Evolutionary conservation across 2,888 invertebrate genomes (phyloP).

Genomic region (Rambutsinella grinnellia): DNA sequence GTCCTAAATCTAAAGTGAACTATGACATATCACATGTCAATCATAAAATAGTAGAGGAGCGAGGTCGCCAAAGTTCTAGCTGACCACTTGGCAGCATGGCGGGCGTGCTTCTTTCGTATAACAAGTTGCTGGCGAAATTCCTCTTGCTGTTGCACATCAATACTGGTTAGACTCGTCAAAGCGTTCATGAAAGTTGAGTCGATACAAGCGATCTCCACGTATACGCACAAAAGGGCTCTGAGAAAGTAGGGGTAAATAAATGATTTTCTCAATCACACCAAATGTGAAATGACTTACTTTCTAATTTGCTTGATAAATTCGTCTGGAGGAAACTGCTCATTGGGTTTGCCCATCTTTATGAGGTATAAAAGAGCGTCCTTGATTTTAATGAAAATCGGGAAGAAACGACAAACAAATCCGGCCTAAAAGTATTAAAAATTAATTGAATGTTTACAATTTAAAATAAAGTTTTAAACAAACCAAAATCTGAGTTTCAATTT

Average conservation of each 20-base stretch:
- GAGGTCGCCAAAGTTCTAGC: slow-evolving; percentile 49
- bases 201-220: slow-evolving; percentile 11
- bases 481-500: slow-evolving; percentile 36
- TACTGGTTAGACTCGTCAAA: neutral
- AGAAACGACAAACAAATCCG: slow-evolving; percentile 35
- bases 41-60: slow-evolving; percentile 38
- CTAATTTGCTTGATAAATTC: slow-evolving; percentile 18
- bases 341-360: neutral
- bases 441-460: neutral
- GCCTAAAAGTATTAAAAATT: slow-evolving; percentile 1
- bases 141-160: slow-evolving; percentile 1
- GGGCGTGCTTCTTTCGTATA: slow-evolving; percentile 53
- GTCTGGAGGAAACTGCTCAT: slow-evolving; percentile 17
- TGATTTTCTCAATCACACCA: neutral
- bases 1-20: too few relatives aligned
- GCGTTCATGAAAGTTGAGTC: slow-evolving; percentile 14
- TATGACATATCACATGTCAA: too few relatives aligned
- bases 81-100: slow-evolving; percentile 49
- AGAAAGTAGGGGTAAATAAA: neutral
- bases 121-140: slow-evolving; percentile 20
- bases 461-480: slow-evolving; percentile 20
- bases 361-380: slow-evolving; percentile 27
- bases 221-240: slow-evolving; percentile 25
- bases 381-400: slow-evolving; percentile 54
- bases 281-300: slow-evolving; percentile 11